phyloP scores from a whole-genome alignment of 1,140 invertebrate genomes.

The Tetramorium parvispinum region DNA sequence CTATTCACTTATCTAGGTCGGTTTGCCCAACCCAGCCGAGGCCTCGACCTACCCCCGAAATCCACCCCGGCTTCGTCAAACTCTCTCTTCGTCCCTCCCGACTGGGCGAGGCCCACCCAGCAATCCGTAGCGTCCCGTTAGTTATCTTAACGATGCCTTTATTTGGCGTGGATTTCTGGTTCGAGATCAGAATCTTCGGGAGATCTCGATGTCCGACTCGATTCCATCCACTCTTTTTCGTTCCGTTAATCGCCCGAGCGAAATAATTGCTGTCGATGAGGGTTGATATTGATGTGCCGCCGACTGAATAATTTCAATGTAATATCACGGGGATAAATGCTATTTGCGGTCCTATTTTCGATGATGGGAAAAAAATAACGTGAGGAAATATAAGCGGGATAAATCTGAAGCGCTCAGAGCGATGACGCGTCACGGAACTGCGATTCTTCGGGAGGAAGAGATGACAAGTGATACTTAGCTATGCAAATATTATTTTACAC shows the following conservation, averaged over 20 bases:
- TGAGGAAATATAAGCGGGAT: background rate
- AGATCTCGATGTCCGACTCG: background rate
- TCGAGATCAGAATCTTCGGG: constrained; percentile 30
- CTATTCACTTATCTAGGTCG: constrained; percentile 75
- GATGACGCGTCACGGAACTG: too few relatives aligned
- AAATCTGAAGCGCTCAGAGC: background rate
- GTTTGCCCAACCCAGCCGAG: constrained; percentile 73
- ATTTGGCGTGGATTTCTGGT: constrained; percentile 27
- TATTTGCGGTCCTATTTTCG: background rate
- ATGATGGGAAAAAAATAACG: background rate
- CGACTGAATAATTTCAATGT: constrained; percentile 11
- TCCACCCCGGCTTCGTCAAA: constrained; percentile 62
- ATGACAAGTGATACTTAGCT: background rate
- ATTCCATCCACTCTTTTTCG: background rate
- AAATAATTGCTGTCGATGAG: constrained; percentile 15
- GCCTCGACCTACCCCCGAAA: constrained; percentile 67
- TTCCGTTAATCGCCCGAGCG: background rate
- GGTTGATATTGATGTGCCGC: background rate
- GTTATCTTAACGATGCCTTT: constrained; percentile 54
- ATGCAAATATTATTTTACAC: background rate
- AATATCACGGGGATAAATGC: constrained; percentile 6
- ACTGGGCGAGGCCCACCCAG: constrained; percentile 1
- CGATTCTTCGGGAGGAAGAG: background rate
- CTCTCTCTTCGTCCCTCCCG: constrained; percentile 24
- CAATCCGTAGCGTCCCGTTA: constrained; percentile 17